Base-by-base conservation (phyloP, 2,888 invertebrate species). In the Tetropium fuscum region DNA sequence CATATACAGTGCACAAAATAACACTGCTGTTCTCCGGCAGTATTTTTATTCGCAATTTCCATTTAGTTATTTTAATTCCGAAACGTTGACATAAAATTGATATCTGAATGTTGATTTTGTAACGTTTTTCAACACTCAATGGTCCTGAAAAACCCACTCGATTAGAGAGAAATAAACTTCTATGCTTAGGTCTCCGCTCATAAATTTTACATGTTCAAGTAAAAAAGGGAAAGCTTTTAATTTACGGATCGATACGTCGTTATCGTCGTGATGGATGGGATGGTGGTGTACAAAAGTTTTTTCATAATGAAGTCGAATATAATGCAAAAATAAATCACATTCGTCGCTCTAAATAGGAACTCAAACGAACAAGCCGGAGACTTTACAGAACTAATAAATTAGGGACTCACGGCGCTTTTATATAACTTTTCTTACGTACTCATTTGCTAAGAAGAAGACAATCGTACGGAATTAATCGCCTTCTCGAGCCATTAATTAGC, bases 201-300 rank as follows among this genome's bases (percentile, higher is more conserved):
- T 41, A 41, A 41, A 41, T 41, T 41, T 22, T 22, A 22, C 22
- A 13, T 30, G 43, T 44, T 44, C 13, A 44, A 44, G 45, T 18
- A 45, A 27, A 30, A 45, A 45, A n/a, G n/a, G n/a, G n/a, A n/a
- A n/a, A 30, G 45, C 27, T 45, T 45, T 45, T 45, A 45, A 45
- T 45, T 45, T 30, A 10, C 27, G 18, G 30, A 30, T 45, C 27
- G 30, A 45, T 41, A 41, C 4, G 34, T 34, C 34, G 13, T 34
- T 34, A 22, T 41, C 41, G 41, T 41, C 41, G 22, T 41, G 41
- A 41, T 41, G 22, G 41, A 41, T 41, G 41, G 19, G 41, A 13
- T 22, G 40, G 18, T 22, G 11, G 19, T 7, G 10, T 22, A 41
- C 41, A 19, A 41, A 40, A 41, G 41, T 34, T 41, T 41, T 41